Base-by-base conservation (phyloP, 2,888 invertebrate species). In the Conchocele bisecta region DNA sequence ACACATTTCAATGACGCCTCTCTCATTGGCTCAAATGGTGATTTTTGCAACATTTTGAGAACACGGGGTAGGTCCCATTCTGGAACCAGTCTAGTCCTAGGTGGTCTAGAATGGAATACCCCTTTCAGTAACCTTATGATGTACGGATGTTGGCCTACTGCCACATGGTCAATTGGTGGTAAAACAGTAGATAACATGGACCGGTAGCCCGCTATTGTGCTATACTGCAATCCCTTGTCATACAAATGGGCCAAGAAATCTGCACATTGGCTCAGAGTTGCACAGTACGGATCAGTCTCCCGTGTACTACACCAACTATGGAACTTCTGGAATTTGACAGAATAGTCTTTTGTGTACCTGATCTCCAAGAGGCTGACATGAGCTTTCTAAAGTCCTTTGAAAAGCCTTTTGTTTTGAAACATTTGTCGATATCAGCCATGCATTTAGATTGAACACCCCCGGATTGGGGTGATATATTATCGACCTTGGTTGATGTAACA, bases 21-120 rank as follows among this genome's bases (percentile, higher is more conserved):
- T 20, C 37, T n/a, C 22, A 74, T 39, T 33, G 64, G 65, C 15
- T 70, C 66, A 69, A 65, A 65, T 20, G 57, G 65, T 24, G 22
- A 24, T 33, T 60, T 57, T 29, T 64, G 61, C 1, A 75, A 28
- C 13, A 50, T 24, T 7, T 48, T 22, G 11, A 69, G 26, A 50
- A 64, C 68, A 13, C 20, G 6, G 0, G 20, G 54, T 65, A 69
- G 60, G 60, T 74, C 58, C 69, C 68, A 64, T 33, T 61, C 66
- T 29, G 70, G 70, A 13, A 61, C 31, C 13, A 65, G 11, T 50
- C 28, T 56, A n/a, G n/a, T 26, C 9, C 29, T 20, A 3, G 68
- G 68, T 24, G 58, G 73, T 48, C 68, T 68, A 3, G 22, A 29
- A 42, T 64, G 51, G 17, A 68, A 64, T 2, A 59, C 64, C 26